Evolutionary conservation across 1,140 invertebrate species (phyloP).

Genomic region (Lepidurus apus): DNA sequence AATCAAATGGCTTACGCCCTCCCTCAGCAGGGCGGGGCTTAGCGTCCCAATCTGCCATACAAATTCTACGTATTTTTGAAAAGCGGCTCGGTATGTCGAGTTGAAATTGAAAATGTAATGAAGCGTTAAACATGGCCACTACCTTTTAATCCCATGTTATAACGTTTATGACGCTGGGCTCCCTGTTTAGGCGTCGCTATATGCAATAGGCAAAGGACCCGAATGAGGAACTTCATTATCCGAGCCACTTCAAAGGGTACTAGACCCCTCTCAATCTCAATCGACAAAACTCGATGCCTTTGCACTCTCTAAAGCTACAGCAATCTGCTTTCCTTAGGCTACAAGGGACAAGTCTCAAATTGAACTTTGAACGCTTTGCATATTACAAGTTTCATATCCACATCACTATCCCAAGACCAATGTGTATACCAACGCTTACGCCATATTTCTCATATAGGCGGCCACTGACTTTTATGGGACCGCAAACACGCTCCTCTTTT

Average conservation of each 20-base stretch:
- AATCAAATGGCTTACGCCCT: not conserved
- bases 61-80: not conserved
- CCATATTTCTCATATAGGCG: not conserved
- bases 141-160: not conserved
- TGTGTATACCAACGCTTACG: not conserved
- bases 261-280: not conserved
- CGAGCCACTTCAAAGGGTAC: conserved; percentile 15
- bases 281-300: conserved; percentile 2
- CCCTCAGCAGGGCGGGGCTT: not conserved
- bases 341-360: not conserved
- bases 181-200: conserved; percentile 14
- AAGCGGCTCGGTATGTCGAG: not conserved
- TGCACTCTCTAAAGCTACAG: conserved; percentile 5
- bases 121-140: not conserved
- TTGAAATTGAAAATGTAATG: conserved; percentile 12
- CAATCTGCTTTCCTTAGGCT: not conserved
- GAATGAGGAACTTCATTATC: conserved; percentile 20
- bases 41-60: not conserved
- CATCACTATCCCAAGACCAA: not conserved
- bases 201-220: not conserved
- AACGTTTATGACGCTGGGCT: not conserved
- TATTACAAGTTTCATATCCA: conserved; percentile 22
- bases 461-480: not conserved
- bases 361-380: conserved; percentile 4
- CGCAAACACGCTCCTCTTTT: not conserved